Base-by-base conservation (phyloP, 2,113 vertebrate genomes). In the Reinhardtius hippoglossoides region DNA sequence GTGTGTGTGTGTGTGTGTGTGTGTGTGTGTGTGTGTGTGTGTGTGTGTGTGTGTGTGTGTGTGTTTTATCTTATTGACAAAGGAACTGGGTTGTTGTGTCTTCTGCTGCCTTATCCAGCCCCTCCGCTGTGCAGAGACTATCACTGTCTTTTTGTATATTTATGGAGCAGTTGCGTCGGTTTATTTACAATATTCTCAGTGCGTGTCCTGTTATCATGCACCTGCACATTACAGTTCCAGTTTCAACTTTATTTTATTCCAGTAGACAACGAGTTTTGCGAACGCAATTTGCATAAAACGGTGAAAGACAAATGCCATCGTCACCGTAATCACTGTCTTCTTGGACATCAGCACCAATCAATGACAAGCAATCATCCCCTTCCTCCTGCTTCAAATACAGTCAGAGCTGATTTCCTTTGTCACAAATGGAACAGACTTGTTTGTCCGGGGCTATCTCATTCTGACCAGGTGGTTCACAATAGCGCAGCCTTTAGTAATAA, bases 91-190 rank as follows among this genome's bases (percentile, higher is more conserved):
- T 78, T 82, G 65, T 54, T 9, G 0, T 80, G 64, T 80, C 57
- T 59, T 67, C 42, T 15, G 18, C 44, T 70, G 14, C 37, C 64
- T 67, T 59, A 20, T 70, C 62, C 64, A 61, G 62, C 67, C 59
- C 71, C 63, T 69, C 80, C n/a, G 48, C 77, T 71, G 74, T 74
- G 81, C 50, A 70, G 64, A 76, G 63, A 74, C 66, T 31, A 12
- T 48, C 16, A 10, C 9, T 64, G 37, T 72, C 26, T 67, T 40
- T 44, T 77, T 42, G 3, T 23, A 68, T 64, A 52, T 82, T 70
- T 50, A 75, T 76, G 16, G n/a, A 75, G 64, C 65, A 50, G 67
- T 42, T 71, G 13, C 61, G 48, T 23, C 12, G 66, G 55, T 76
- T 12, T 66, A 57, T 69, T 74, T 55, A 12, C 15, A 26, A 35